Evolutionary conservation across 2,797 vertebrate species (phyloP).

Genomic region (Mallotus villosus): DNA sequence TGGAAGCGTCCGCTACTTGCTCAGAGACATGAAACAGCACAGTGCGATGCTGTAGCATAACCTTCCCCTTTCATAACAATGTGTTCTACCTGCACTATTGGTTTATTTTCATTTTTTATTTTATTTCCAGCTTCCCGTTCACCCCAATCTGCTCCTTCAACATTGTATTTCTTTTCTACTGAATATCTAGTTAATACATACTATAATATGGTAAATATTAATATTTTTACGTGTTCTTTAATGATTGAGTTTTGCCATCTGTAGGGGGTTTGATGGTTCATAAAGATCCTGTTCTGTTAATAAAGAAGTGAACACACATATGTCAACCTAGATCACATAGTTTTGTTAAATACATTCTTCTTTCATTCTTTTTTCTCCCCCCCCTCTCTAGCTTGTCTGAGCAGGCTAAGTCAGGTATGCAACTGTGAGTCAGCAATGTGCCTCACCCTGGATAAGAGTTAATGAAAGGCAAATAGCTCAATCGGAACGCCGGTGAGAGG

Average conservation of each 20-base stretch:
- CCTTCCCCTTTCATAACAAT: conserved; percentile 16
- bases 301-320: conserved; percentile 7
- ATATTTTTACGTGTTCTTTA: conserved; percentile 10
- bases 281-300: conserved; percentile 9
- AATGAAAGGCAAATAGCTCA: conserved; percentile 29
- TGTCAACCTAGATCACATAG: conserved; percentile 1
- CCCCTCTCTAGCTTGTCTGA: conserved; percentile 9
- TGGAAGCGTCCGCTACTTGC: conserved; percentile 9
- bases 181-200: conserved; percentile 18
- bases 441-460: conserved; percentile 14
- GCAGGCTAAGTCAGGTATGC: conserved; percentile 5
- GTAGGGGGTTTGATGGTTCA: conserved; percentile 10
- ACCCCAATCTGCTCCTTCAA: conserved; percentile 10
- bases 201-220: conserved; percentile 13
- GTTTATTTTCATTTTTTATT: conserved; percentile 1
- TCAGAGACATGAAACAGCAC: conserved; percentile 9
- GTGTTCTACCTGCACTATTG: conserved; percentile 22
- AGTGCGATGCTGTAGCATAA: conserved; percentile 5
- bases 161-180: conserved; percentile 14
- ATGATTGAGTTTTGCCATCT: neutral
- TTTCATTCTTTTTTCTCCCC: conserved; percentile 9
- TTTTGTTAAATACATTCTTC: conserved; percentile 4
- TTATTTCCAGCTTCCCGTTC: conserved; percentile 1
- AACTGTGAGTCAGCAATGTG: neutral
- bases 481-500: conserved; percentile 17